Base-by-base conservation (phyloP, 1,140 invertebrate species). In the Drosophila micromelanica region DNA sequence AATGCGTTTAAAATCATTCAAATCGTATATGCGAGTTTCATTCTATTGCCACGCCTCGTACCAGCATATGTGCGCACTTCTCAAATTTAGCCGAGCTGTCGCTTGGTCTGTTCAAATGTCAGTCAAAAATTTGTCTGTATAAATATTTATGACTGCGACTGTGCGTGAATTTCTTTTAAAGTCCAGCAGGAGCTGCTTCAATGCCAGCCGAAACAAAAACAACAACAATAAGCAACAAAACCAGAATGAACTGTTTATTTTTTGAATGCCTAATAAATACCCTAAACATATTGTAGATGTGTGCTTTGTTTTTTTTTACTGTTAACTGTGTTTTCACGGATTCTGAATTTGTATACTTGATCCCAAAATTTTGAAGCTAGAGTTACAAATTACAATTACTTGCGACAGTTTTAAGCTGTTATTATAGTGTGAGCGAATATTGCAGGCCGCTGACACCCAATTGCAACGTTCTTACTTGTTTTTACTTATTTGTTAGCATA, bases 1-100 rank as follows among this genome's bases (percentile, higher is more conserved):
- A 82, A 82, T 82, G 71, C 54, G 75, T 76, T 82, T 82, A 75
- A 84, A 82, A 78, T 68, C 79, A 78, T 82, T 82, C 79, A 82
- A 82, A 82, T 68, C 65, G 51, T 63, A 13, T 65, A 49, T 69
- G 56, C n/a, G n/a, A 40, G 32, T 60, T 38, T 56, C 27, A 15
- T 30, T 42, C 13, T 17, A 30, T 27, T 9, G 5, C 35, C 8
- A 38, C 12, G 20, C 23, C 6, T 2, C 6, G 7, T 8, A 35
- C 32, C 1, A 49, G 23, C 46, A 49, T 23, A 8, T 27, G 46
- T 30, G 5, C 32, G 12, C 9, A 62, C 37, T 56, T 72, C 67
- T 46, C 40, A 69, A 56, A 13, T 60, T 74, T 35, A 55, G 27
- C 3, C 20, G 46, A 35, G 46, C n/a, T 56, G 37, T 48, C 23